Base-by-base conservation (phyloP, 2,888 invertebrate genomes). In the Tenthredo livida region DNA sequence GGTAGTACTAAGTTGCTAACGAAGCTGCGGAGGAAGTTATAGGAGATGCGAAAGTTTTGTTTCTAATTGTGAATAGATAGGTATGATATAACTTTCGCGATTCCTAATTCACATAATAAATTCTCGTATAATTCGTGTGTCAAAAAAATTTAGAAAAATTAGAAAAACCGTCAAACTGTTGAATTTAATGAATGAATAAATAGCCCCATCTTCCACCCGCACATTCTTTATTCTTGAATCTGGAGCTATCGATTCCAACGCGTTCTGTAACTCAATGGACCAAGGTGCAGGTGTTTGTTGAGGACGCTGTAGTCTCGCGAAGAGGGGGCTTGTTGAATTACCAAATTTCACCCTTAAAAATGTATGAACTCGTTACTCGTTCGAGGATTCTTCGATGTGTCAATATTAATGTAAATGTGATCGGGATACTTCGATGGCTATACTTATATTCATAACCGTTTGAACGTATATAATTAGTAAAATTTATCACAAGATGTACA, bases 191-290 rank as follows among this genome's bases (percentile, higher is more conserved):
- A 61, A 61, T n/a, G 9, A 61, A 61, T 61, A 25, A 61, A 61
- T 61, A 61, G 6, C 1, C 50, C 1, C 17, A n/a, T n/a, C 17
- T 50, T n/a, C 50, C 50, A 6, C 50, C 17, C 17, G 17, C 6
- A 50, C 6, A 50, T 50, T 50, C 17, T n/a, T 50, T 50, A n/a
- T 50, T n/a, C 50, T 50, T 50, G 17, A 50, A 61, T 61, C 25
- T 2, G 10, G 10, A 25, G 25, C 67, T 67, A 67, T 67, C 67
- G 67, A 67, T 67, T 67, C 29, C 17, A 67, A 67, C 67, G 67
- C 67, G 67, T 67, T 67, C 67, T 67, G 15, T 67, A 67, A 67
- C 67, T 67, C 67, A 29, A 67, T 67, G 67, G 15, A 29, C 15
- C 67, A 15, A 12, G 25, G 67, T 12, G 29, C n/a, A n/a, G n/a